Evolutionary conservation across 2,888 invertebrate species (phyloP).

Genomic region (Temnothorax ravouxi): DNA sequence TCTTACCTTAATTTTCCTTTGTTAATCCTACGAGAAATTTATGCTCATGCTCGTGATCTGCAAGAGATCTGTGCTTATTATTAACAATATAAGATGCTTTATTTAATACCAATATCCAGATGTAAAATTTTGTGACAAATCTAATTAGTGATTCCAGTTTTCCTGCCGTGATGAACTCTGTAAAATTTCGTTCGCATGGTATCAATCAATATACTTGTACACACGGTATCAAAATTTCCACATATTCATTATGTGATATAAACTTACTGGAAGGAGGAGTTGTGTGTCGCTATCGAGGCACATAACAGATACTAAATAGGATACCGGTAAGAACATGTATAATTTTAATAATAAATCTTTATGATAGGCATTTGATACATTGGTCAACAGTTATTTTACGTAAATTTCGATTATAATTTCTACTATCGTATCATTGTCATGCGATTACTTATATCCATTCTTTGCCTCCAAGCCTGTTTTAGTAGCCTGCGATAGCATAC

Average conservation of each 20-base stretch:
- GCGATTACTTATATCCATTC: conserved; percentile 98
- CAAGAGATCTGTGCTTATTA: background rate
- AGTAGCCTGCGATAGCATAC: conserved; percentile 86
- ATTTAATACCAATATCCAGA: background rate
- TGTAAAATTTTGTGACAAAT: background rate
- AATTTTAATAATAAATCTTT: background rate
- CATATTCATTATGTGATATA: background rate
- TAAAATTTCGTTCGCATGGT: background rate
- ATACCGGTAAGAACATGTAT: background rate
- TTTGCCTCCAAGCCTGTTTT: conserved; percentile 95
- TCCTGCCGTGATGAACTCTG: background rate
- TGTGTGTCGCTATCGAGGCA: background rate
- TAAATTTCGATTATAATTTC: background rate
- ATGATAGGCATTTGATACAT: no score
- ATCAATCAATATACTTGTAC: background rate
- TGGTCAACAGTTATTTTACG: no score
- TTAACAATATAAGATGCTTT: background rate
- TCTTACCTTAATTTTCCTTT: background rate
- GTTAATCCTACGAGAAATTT: background rate
- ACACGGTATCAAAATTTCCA: background rate
- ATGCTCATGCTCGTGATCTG: background rate
- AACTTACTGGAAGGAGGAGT: background rate
- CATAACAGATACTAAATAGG: no score
- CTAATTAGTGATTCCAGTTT: no score
- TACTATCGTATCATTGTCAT: conserved; percentile 92